These are phyloP conservation scores for Fabriciana adippe DNA, from an alignment of 2,888 invertebrate genomes.

Conservation along the genomic window DNA sequence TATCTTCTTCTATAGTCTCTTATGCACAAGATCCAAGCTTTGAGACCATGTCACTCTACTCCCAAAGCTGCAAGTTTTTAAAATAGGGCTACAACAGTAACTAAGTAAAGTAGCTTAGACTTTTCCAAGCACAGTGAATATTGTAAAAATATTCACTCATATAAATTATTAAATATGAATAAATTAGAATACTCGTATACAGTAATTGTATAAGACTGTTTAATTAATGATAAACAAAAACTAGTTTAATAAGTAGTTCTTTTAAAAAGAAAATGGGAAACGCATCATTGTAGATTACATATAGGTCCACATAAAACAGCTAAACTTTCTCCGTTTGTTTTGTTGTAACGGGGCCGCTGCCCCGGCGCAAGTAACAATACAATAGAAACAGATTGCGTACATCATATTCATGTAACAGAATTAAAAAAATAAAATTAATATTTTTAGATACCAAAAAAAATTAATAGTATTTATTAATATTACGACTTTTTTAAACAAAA, in stretches of 20 bases:
- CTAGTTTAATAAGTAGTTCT: conserved; percentile 10
- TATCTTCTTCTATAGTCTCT: too few species aligned
- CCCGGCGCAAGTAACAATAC: conserved; percentile 54
- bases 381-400: conserved; percentile 41
- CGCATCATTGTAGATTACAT: conserved; percentile 54
- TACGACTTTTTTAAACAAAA: background rate
- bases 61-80: too few species aligned
- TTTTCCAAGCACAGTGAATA: too few species aligned
- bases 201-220: background rate
- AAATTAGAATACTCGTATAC: background rate
- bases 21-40: too few species aligned
- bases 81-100: too few species aligned
- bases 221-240: background rate
- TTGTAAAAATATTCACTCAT: too few species aligned
- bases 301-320: conserved; percentile 57
- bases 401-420: conserved; percentile 45
- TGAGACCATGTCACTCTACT: too few species aligned
- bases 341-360: conserved; percentile 53
- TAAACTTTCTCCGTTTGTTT: conserved; percentile 77
- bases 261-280: conserved; percentile 62
- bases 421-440: conserved; percentile 15
- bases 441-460: background rate
- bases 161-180: too few species aligned
- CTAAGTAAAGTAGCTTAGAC: too few species aligned
- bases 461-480: background rate